Base-by-base conservation (phyloP, 2,888 invertebrate species). In the Caradrina clavipalpis region DNA sequence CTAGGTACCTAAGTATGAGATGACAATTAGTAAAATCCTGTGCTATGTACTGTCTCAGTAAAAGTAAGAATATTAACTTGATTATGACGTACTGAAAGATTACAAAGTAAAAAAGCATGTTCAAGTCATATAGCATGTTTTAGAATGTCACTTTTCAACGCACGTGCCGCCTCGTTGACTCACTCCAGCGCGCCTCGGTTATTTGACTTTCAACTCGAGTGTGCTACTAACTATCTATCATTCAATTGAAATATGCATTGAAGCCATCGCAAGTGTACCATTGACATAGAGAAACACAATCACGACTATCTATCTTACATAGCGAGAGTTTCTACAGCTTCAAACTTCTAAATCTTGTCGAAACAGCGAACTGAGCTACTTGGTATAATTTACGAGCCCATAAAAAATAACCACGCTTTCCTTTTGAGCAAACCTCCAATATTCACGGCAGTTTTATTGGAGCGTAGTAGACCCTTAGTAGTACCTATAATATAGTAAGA, bases 331-430 rank as follows among this genome's bases (percentile, higher is more conserved):
- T 60, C 21, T 53, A 69, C 62, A 50, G 39, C 58, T 54, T 56
- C 19, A 64, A 67, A 69, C 69, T 62, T 75, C 57, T 78, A 78
- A 85, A 80, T 73, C 80, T 69, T 71, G 70, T 82, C 73, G 60
- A 73, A 81, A 78, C 78, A 78, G 72, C 75, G 63, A 79, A 83
- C 78, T 72, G 78, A 75, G 69, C 77, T 73, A 82, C 83, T 81
- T 61, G 74, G 74, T 85, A 82, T 81, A 79, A 80, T 86, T 86
- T 86, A 87, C 80, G 83, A 79, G 63, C 73, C 69, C 73, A 78
- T 87, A 87, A 85, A 88, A 85, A 84, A 86, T 86, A 81, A 83
- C 80, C 82, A 82, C 82, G 74, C 74, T 83, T 83, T 83, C 84
- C 80, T 83, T 81, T 83, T 73, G 82, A 85, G 76, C 79, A 80